Evolutionary conservation across 2,888 invertebrate genomes (phyloP).

Genomic region (Scaptomyza cyrtandrae): DNA sequence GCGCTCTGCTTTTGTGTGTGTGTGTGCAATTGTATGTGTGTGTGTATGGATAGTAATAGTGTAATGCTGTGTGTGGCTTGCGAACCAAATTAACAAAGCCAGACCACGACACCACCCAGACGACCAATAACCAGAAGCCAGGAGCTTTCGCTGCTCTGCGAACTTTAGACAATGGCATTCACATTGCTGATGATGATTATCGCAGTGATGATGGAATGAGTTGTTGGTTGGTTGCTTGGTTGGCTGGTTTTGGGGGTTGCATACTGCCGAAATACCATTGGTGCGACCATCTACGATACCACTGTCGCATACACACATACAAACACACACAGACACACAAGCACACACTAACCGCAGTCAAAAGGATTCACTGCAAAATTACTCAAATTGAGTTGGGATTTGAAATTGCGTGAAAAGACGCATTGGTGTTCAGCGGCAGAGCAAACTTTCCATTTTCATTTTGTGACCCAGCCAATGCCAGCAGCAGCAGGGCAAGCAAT

Average conservation of each 20-base stretch:
- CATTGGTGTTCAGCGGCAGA: constrained; percentile 54
- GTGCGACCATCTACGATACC: constrained; percentile 6
- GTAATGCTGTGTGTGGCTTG: constrained; percentile 41
- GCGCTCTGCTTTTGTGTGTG: constrained; percentile 31
- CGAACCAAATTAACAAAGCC: constrained; percentile 76
- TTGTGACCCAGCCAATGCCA: constrained; percentile 63
- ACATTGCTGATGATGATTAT: constrained; percentile 39
- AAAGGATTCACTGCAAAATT: constrained; percentile 79
- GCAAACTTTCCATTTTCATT: constrained; percentile 62
- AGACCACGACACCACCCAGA: constrained; percentile 52
- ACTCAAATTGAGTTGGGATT: constrained; percentile 81
- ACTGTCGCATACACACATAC: constrained; percentile 11
- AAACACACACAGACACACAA: not conserved
- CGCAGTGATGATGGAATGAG: constrained; percentile 31
- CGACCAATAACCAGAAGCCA: constrained; percentile 74
- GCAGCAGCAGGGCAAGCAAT: constrained; percentile 51
- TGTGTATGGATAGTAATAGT: constrained; percentile 12
- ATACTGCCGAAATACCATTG: constrained; percentile 23
- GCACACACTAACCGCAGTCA: constrained; percentile 58
- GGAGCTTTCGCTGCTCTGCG: constrained; percentile 51
- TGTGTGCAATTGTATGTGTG: too few relatives aligned
- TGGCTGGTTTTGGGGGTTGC: not conserved
- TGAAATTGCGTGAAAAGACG: constrained; percentile 77
- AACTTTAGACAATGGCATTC: constrained; percentile 71
- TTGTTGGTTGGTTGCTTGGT: constrained; percentile 18